Conservation (phyloP, 2,113 vertebrate genomes). For the Dryoscopus gambensis region DNA sequence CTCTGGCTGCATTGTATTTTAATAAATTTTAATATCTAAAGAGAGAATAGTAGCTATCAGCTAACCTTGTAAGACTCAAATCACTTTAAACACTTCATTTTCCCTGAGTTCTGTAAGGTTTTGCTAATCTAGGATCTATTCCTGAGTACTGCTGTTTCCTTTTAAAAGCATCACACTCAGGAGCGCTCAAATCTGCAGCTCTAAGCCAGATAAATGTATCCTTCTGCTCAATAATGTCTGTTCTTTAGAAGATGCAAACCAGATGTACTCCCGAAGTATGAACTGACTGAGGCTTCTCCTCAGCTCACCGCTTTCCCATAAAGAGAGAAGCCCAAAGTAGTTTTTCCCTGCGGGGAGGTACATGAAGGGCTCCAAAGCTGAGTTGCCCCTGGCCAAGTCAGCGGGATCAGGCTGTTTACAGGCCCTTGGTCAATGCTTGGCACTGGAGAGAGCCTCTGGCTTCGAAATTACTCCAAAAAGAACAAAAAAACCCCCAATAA, state of each 20-base stretch:
- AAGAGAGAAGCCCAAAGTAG: neutral
- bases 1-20: neutral
- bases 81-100: neutral
- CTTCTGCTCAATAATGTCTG: neutral
- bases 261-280: rapidly evolving
- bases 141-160: neutral
- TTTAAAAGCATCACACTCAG: neutral
- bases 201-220: neutral
- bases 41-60: neutral
- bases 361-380: neutral
- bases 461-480: neutral
- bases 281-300: neutral
- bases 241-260: neutral
- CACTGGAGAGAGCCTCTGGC: neutral
- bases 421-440: neutral
- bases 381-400: neutral
- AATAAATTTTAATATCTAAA: neutral
- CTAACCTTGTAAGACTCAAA: neutral
- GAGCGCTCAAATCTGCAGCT: neutral
- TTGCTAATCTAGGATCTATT: neutral
- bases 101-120: neutral
- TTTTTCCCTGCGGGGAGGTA: neutral
- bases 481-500: neutral
- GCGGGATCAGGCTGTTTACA: neutral
- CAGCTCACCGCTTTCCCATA: neutral